A percentile compares a stretch with the other conserved stretches of the same genome.
These are phyloP conservation scores for Masnerella sp. DNA, from an alignment of 2,888 invertebrate species.

Conservation along the genomic window DNA sequence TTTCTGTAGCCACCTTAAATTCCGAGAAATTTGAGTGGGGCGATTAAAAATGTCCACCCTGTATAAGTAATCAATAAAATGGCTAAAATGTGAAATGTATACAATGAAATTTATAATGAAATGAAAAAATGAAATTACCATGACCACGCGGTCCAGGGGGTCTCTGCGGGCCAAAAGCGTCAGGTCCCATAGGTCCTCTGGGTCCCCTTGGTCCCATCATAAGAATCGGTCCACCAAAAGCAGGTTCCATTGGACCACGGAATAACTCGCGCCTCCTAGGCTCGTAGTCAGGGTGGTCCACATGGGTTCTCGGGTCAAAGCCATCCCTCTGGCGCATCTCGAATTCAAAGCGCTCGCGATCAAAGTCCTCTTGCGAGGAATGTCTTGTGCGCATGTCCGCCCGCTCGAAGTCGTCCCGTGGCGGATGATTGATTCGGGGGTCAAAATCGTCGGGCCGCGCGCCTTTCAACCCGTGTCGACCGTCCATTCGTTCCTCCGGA, in stretches of 20 bases:
- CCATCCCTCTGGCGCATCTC: conserved; percentile 73
- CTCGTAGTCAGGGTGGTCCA: conserved; percentile 75
- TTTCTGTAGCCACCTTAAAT: too few relatives aligned
- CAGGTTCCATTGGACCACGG: conserved; percentile 69
- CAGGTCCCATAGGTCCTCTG: conserved; percentile 74
- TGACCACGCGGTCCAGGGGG: conserved; percentile 73
- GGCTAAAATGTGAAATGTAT: too few relatives aligned
- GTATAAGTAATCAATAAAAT: too few relatives aligned
- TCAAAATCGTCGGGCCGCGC: conserved; percentile 72
- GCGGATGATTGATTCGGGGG: conserved; percentile 61
- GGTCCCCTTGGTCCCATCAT: conserved; percentile 75
- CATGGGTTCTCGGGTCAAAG: conserved; percentile 73
- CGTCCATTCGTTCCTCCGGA: conserved; percentile 71
- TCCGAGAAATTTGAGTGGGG: too few relatives aligned
- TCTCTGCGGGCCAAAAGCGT: conserved; percentile 74
- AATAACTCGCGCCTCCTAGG: conserved; percentile 73
- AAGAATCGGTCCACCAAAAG: conserved; percentile 52
- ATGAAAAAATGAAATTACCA: too few relatives aligned
- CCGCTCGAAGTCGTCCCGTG: conserved; percentile 71
- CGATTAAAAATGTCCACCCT: too few relatives aligned
- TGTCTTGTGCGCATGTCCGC: conserved; percentile 69
- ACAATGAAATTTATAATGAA: too few relatives aligned
- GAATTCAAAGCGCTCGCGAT: conserved; percentile 74
- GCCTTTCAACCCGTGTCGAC: conserved; percentile 69
- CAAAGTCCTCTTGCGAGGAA: conserved; percentile 69